Evolutionary conservation across 2,888 invertebrate species (phyloP), one percentile per base, ranked within the genome.

Genomic region (Piscicola geometra): DNA sequence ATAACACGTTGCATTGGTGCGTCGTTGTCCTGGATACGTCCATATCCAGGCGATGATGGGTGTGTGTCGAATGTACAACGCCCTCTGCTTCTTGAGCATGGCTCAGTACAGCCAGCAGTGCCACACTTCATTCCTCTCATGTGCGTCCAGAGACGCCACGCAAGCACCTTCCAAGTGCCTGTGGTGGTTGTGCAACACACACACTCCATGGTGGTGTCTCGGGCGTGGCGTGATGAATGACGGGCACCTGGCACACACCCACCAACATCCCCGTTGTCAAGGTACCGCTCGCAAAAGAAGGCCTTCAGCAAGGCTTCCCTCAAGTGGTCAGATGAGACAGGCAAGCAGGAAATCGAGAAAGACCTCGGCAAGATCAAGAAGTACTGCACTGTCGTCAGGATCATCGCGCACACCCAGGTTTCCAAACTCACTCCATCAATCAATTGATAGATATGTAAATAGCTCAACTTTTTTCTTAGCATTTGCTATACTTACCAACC

Each of bases 251-350:
- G 12, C 9, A 15, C 50, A 15, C 50, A 47, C 50, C n/a, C n/a
- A n/a, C n/a, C n/a, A n/a, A 41, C 41, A 5, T 9, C 56, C 77
- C 32, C 75, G 25, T n/a, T 75, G 41, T 66, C 25, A 86, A 99
- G 99, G 99, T 97, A 95, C 89, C 93, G 94, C 88, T 94, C 94
- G 87, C 96, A 99, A 91, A 99, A 97, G 93, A 98, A 97, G 94
- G 99, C 99, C 80, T 99, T 98, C 88, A 93, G 94, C 81, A 98
- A 98, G 88, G 90, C 94, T 79, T 92, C 93, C 85, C 97, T 97
- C 89, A 99, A 98, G 87, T 99, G 99, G 98, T 92, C 93, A 83
- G 98, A 98, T 88, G 93, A 94, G 83, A 90, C 93, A 81, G 99
- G 99, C 77, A 93, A 93, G 86, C 94, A 95, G 87, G 93, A 94